Percentiles rank a stretch among this genome's conserved stretches.
These are phyloP conservation scores for Oriolus oriolus DNA, from an alignment of 2,113 vertebrate genomes.

Conservation along the genomic window DNA sequence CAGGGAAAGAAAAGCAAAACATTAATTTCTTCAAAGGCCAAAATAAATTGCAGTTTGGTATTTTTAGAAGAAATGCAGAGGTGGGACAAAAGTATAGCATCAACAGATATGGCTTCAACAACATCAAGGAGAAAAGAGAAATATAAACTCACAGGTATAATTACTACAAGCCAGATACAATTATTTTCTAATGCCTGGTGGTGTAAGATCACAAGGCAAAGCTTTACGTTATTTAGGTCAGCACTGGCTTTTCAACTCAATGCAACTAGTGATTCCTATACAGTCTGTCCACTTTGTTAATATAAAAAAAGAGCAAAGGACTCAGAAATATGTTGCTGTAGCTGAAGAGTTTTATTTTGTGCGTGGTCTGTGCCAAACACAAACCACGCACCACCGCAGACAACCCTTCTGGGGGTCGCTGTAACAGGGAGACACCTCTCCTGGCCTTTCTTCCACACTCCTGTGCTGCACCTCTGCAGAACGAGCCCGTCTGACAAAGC, in stretches of 20 bases:
- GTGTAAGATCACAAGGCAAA: background rate
- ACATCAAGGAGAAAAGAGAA: background rate
- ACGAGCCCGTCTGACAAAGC: background rate
- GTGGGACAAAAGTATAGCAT: background rate
- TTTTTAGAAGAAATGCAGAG: background rate
- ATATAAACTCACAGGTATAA: background rate
- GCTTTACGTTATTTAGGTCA: background rate
- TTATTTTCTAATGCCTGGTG: background rate
- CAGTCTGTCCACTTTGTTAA: background rate
- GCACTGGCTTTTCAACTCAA: background rate
- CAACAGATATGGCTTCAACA: background rate
- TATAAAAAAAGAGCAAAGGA: background rate
- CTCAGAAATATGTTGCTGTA: background rate
- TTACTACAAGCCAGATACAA: background rate
- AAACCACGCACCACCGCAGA: fast-evolving
- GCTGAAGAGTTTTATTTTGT: background rate
- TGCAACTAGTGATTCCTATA: background rate
- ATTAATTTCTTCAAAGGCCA: background rate
- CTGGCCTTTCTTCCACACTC: background rate
- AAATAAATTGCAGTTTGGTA: background rate
- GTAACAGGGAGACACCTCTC: fast-evolving
- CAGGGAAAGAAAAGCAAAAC: background rate
- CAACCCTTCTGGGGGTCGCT: background rate
- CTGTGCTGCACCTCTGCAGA: background rate
- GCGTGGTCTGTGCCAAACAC: background rate